Base-by-base conservation (phyloP, 2,797 vertebrate species). In the Lepilemur ruficaudatus region DNA sequence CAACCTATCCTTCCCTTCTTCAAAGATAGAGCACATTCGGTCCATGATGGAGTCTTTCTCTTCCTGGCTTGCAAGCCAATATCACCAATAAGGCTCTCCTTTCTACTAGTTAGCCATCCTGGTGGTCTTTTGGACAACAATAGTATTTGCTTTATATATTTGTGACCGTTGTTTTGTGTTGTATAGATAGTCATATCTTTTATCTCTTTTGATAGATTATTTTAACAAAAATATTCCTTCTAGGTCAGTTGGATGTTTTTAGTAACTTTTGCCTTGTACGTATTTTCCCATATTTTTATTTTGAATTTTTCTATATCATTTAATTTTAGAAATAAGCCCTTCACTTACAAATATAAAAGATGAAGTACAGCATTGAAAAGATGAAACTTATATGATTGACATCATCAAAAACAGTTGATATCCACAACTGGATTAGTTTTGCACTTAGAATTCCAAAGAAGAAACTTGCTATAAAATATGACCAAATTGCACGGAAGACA, bases 331-430 rank as follows among this genome's bases (percentile, higher is more conserved):
- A 4, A 65, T 23, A 65, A 3, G 11, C 2, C 23, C 1, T 22
- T 83, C n/a, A 97, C 98, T 98, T 98, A 98, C 98, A 98, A 28
- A 98, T 1, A 89, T 97, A 98, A 95, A 98, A 98, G 93, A 97
- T 72, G 78, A 98, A 63, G 57, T 98, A 98, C 32, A 98, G 35
- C 75, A 94, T 23, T 35, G 98, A 93, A 87, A 98, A 96, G 91
- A 97, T 97, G 79, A 98, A 73, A 76, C 96, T 94, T 94, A 98
- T 97, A 67, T 98, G 97, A 85, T 94, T 97, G 32, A 98, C 20
- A 59, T 97, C 97, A 95, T 93, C 97, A 83, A 98, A 98, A 83
- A 97, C 46, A 79, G 95, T 93, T 20, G 97, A 78, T 59, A 98
- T 95, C 97, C 98, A 98, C 67, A 97, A 65, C 2, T 96, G 95